Evolutionary conservation across 2,113 vertebrate species (phyloP), one percentile per base, ranked within the genome.

Genomic region (Microtus montanus): DNA sequence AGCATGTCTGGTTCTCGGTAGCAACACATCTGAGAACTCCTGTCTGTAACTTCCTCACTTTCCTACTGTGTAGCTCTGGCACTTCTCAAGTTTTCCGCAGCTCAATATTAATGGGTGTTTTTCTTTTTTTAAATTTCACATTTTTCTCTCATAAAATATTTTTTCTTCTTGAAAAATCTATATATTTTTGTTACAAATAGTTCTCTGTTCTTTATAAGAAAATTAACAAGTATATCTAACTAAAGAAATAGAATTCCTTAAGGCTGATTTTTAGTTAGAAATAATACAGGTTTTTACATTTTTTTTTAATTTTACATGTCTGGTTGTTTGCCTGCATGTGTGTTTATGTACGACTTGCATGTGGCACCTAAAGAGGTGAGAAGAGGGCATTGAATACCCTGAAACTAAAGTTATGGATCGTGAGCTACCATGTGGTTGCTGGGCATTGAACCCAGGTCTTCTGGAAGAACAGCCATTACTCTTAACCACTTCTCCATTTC

Each of bases 81-180:
- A 49, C 63, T 92, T 87, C 47, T 58, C 30, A 33, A 2, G 35
- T 83, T 91, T 12, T 47, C 38, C 87, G 82, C 24, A 84, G 49
- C 47, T 95, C 30, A 77, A 2, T 88, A 54, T 73, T 83, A 64
- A 20, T 71, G 79, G 70, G 35, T 33, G 79, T 47, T 71, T 68
- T 89, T 61, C n/a, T 77, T 88, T 80, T 9, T 84, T 95, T 74
- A 87, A 24, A 17, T 73, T 90, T 85, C 38, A 71, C 33, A 86
- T 80, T 83, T 85, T 95, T 92, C 80, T 86, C 61, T 79, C 88
- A 11, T 35, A 41, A 90, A 92, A 71, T 94, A 30, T 87, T n/a
- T 79, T 90, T 64, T 44, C 10, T 35, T 68, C 66, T 6, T 93
- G 75, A 73, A 95, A 94, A 75, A 85, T 77, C 38, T 75, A 28